These are phyloP conservation scores for Latrodectus elegans DNA, from an alignment of 2,888 invertebrate genomes.

Conservation along the genomic window DNA sequence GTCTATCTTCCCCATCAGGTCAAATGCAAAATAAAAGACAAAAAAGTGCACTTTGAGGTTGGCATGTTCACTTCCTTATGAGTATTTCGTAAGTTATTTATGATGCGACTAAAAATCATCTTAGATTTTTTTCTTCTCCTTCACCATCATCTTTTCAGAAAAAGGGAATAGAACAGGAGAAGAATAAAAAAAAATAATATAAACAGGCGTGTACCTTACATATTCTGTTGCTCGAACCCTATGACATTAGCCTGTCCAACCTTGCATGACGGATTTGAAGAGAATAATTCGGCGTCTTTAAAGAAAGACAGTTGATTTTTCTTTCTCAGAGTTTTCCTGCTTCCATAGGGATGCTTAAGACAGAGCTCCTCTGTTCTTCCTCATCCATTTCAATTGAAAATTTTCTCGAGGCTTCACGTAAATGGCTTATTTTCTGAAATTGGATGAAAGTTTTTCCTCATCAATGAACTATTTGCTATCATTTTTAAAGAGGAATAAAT, in stretches of 20 bases:
- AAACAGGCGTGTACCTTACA: slow-evolving; percentile 45
- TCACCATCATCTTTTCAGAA: slow-evolving; percentile 11
- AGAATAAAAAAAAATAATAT: slow-evolving; percentile 21
- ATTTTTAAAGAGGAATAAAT: too few relatives aligned
- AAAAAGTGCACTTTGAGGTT: slow-evolving; percentile 51
- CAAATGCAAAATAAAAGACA: slow-evolving; percentile 18
- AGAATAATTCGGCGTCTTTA: slow-evolving; percentile 30
- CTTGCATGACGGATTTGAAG: slow-evolving; percentile 56
- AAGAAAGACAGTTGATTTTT: background rate
- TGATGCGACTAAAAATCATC: slow-evolving; percentile 62
- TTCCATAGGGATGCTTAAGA: slow-evolving; percentile 16
- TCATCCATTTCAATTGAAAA: too few relatives aligned
- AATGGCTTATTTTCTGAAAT: too few relatives aligned
- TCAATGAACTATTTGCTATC: too few relatives aligned
- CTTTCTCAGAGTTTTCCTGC: slow-evolving; percentile 22
- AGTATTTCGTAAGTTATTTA: slow-evolving; percentile 61
- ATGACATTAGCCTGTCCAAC: slow-evolving; percentile 62
- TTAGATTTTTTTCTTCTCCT: slow-evolving; percentile 28
- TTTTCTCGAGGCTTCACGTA: too few relatives aligned
- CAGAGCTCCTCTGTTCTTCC: too few relatives aligned
- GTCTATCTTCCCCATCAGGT: background rate
- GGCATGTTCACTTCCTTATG: slow-evolving; percentile 62
- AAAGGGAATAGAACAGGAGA: background rate
- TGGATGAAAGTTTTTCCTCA: too few relatives aligned
- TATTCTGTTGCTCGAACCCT: slow-evolving; percentile 42